Evolutionary conservation across 1,140 invertebrate genomes (phyloP), one percentile per base, ranked within the genome.

Genomic region (Planococcus citri): DNA sequence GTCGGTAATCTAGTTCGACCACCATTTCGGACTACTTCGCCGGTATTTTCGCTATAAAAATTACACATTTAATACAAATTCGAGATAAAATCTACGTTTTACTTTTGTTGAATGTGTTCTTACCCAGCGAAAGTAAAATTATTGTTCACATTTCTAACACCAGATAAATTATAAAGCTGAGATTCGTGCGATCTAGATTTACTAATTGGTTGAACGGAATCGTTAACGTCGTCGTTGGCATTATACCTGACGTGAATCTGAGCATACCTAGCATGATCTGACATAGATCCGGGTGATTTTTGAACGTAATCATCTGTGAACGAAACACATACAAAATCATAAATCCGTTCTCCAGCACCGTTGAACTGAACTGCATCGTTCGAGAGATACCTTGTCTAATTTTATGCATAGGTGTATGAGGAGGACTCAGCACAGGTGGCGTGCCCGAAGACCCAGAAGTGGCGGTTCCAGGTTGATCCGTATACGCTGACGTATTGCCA

Each of bases 181-280:
- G 90, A 93, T 80, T 95, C 92, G 78, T 95, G 91, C 29, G 92
- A 95, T 75, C 91, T 91, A 69, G 92, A 95, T 79, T 94, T 94
- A 27, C 87, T 91, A 69, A 95, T 80, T 20, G 90, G 85, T 76
- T 83, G 83, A 27, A 24, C 22, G 22, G 60, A 64, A 20, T 64
- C 60, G 25, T 64, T 64, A 10, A 14, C 22, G 25, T 64, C 60
- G 25, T 27, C 22, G 20, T 25, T 25, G 17, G 17, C 41, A 51
- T 51, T 51, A 17, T 51, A 51, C 3, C 41, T 14, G 12, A 2
- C n/a, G 22, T 64, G 60, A 22, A 21, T 64, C n/a, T 51, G 41
- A 64, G 17, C 10, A 25, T 64, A 64, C 17, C 60, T 24, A 64
- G 2, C 9, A 27, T 64, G 60, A 27, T 64, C 60, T 2, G 60